Evolutionary conservation across 2,888 invertebrate genomes (phyloP).

Genomic region (Notocelia uddmanniana): DNA sequence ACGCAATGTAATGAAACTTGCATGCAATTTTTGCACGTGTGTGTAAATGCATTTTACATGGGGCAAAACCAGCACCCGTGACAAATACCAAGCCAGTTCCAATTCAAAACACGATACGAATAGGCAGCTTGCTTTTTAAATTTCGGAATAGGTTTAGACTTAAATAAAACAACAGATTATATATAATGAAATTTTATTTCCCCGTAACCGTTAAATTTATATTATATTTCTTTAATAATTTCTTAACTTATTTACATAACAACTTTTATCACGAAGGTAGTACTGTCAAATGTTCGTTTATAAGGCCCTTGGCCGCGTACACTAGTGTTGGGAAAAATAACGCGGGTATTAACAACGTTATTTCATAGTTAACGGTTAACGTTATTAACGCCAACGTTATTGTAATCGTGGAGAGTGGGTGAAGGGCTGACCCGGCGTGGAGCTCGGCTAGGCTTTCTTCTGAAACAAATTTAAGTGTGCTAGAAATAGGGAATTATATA

Average conservation of each 20-base stretch:
- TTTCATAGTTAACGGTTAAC: conserved; percentile 58
- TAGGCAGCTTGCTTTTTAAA: not conserved
- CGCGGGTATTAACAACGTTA: conserved; percentile 60
- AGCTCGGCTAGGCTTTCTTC: conserved; percentile 84
- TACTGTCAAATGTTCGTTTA: conserved; percentile 61
- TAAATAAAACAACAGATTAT: conserved; percentile 58
- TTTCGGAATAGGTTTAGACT: not conserved
- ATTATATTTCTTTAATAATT: conserved; percentile 60
- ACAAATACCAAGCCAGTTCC: not conserved
- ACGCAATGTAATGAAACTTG: too few species aligned
- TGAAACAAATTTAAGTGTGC: conserved; percentile 73
- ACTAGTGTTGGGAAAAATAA: conserved; percentile 62
- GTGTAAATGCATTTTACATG: too few species aligned
- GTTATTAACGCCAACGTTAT: conserved; percentile 58
- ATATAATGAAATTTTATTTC: conserved; percentile 81
- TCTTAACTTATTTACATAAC: conserved; percentile 63
- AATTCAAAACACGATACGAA: not conserved
- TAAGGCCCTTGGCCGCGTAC: conserved; percentile 59
- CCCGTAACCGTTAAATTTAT: conserved; percentile 74
- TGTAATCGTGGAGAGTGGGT: conserved; percentile 63
- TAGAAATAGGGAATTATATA: conserved; percentile 48
- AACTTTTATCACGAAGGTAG: conserved; percentile 75
- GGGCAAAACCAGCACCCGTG: not conserved
- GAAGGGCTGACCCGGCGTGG: conserved; percentile 70
- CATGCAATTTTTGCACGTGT: too few species aligned